phyloP scores from a whole-genome alignment of 2,888 invertebrate species.

The Holacanthella duospinosa region DNA sequence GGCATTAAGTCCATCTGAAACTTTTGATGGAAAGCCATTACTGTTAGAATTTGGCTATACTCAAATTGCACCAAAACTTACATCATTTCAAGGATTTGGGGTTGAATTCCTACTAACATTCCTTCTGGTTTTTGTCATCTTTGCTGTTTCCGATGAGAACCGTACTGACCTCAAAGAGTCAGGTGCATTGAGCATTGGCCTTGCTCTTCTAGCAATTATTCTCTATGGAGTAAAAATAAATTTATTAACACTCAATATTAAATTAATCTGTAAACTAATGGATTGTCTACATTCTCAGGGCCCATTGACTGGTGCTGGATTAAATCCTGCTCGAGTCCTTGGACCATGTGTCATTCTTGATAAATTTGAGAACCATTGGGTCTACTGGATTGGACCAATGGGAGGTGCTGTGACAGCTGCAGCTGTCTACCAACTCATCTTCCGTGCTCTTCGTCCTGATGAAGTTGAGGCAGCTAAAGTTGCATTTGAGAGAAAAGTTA shows the following conservation, averaged over 20 bases:
- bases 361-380: slow-evolving; percentile 47
- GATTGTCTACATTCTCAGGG: slow-evolving; percentile 39
- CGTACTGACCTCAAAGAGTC: slow-evolving; percentile 42
- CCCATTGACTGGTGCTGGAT: slow-evolving; percentile 44
- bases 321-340: slow-evolving; percentile 46
- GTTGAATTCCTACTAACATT: slow-evolving; percentile 45
- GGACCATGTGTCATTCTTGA: slow-evolving; percentile 45
- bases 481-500: slow-evolving; percentile 19
- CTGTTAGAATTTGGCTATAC: slow-evolving; percentile 10
- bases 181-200: slow-evolving; percentile 43
- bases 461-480: slow-evolving; percentile 30
- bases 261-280: slow-evolving; percentile 1
- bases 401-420: slow-evolving; percentile 25
- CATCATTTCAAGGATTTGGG: slow-evolving; percentile 43
- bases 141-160: slow-evolving; percentile 42
- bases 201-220: slow-evolving; percentile 41
- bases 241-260: not conserved
- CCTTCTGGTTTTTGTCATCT: slow-evolving; percentile 43
- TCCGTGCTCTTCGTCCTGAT: slow-evolving; percentile 26
- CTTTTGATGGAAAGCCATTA: too few species aligned
- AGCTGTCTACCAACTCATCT: slow-evolving; percentile 25
- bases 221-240: slow-evolving; percentile 23
- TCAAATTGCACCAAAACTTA: slow-evolving; percentile 15
- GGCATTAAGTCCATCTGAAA: too few species aligned
- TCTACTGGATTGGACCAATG: slow-evolving; percentile 82